A percentile compares a stretch with the other conserved stretches of the same genome.
phyloP scores from a whole-genome alignment of 2,113 vertebrate species.

The Cyprinodon variegatus region DNA sequence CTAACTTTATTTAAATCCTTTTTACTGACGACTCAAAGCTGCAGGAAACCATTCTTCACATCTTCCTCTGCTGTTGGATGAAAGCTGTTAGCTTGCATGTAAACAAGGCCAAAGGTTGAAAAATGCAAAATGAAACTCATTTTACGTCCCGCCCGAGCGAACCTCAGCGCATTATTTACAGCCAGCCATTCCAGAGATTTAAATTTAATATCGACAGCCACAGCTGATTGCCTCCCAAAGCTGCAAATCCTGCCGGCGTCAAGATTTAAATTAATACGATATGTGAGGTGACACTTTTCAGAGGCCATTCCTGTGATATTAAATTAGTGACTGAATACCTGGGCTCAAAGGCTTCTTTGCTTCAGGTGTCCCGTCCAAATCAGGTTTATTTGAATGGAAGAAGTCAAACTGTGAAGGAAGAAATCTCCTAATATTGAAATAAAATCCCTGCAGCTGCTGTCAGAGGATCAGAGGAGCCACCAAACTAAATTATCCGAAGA shows the following conservation, averaged over 20 bases:
- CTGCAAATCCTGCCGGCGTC: conserved; percentile 26
- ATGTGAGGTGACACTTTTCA: conserved; percentile 42
- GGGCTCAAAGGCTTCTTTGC: conserved; percentile 25
- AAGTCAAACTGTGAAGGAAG: conserved; percentile 40
- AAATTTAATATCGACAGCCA: conserved; percentile 28
- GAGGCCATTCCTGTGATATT: conserved; percentile 36
- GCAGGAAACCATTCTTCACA: neutral
- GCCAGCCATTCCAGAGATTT: neutral
- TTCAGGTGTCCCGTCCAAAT: conserved; percentile 31
- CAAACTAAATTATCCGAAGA: conserved; percentile 6
- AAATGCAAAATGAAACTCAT: conserved; percentile 5
- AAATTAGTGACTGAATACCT: conserved; percentile 54
- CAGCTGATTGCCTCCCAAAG: conserved; percentile 27
- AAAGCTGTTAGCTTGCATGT: conserved; percentile 2
- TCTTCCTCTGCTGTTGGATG: neutral
- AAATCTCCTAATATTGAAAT: conserved; percentile 25
- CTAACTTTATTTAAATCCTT: neutral
- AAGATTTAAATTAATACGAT: conserved; percentile 42
- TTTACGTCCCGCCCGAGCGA: neutral
- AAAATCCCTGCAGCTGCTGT: conserved; percentile 32
- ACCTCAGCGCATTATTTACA: conserved; percentile 19
- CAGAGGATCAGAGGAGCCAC: conserved; percentile 19
- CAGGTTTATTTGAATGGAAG: conserved; percentile 30
- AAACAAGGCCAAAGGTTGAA: conserved; percentile 21
- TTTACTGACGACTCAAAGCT: neutral